Evolutionary conservation across 2,113 vertebrate genomes (phyloP), one percentile per base, ranked within the genome.

Genomic region (Melospiza georgiana): DNA sequence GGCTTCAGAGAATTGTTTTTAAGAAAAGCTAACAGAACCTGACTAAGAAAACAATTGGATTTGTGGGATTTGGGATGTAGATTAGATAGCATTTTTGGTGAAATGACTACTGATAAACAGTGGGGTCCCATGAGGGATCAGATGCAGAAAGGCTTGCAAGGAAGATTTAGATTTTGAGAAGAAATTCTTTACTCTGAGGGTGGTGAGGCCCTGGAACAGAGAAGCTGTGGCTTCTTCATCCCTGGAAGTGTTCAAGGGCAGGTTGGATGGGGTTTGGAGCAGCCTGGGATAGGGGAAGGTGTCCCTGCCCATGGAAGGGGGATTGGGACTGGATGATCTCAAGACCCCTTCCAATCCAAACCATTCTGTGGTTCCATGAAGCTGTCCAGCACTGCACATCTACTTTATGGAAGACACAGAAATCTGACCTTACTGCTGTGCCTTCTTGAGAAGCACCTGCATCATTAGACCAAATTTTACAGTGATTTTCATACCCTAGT

Each of bases 221-320:
- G 61, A 16, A 74, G 33, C 28, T 82, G 33, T 61, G 24, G 33
- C 9, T 74, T 12, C 28, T 3, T 7, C 33, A 25, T n/a, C 62
- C 13, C 28, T 68, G 62, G 46, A 11, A 35, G 17, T 4, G 4
- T 12, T 11, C 54, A n/a, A n/a, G 46, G 23, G 1, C 28, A 35
- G 55, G 6, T 2, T 89, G 49, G 24, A 57, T 12, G 13, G 75
- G 14, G 14, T 9, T 65, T 72, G 46, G 55, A 69, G 9, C 24
- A n/a, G 3, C 7, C 20, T 55, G 30, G 48, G 0, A 0, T 4
- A 12, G 24, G 54, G 54, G n/a, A 12, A 82, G 30, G 11, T 48
- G 33, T 22, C 24, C 16, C 28, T 75, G 54, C 6, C 46, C 30
- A 25, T 28, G 19, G 28, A 23, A 61, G 9, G 6, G 41, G 17